Conservation (phyloP, 1,140 invertebrate species). For the Halesus radiatus region DNA sequence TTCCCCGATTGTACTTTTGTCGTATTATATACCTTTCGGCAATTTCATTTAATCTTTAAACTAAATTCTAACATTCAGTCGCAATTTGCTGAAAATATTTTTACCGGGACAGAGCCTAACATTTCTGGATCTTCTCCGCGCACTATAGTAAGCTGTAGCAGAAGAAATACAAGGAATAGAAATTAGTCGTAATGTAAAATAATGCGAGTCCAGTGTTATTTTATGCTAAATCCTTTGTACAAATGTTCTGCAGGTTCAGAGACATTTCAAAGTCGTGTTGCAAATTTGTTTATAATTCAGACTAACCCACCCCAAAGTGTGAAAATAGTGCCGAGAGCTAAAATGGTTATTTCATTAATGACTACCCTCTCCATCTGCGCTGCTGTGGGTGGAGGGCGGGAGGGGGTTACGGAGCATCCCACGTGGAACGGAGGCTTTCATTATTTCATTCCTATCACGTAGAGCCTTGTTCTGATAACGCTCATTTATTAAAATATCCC, state of each 20-base stretch:
- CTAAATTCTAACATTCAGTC: no score
- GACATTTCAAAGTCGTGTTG: background rate
- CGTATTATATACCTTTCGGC: no score
- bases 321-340: conserved; percentile 20
- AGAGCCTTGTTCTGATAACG: conserved; percentile 36
- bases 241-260: background rate
- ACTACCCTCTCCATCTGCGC: conserved; percentile 15
- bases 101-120: no score
- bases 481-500: conserved; percentile 35
- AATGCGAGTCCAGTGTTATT: no score
- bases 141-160: no score
- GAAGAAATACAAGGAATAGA: no score
- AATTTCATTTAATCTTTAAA: no score
- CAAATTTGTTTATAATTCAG: conserved; percentile 38
- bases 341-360: conserved; percentile 39
- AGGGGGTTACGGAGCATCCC: background rate
- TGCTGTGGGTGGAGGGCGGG: background rate
- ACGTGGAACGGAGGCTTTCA: conserved; percentile 12
- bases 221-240: no score
- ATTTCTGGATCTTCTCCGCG: no score
- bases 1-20: no score
- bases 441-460: conserved; percentile 32
- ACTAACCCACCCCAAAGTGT: conserved; percentile 6
- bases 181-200: no score
- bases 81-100: no score